Evolutionary conservation across 2,888 invertebrate species (phyloP), one percentile per base, ranked within the genome.

Genomic region (Drosophila trichaetosa): DNA sequence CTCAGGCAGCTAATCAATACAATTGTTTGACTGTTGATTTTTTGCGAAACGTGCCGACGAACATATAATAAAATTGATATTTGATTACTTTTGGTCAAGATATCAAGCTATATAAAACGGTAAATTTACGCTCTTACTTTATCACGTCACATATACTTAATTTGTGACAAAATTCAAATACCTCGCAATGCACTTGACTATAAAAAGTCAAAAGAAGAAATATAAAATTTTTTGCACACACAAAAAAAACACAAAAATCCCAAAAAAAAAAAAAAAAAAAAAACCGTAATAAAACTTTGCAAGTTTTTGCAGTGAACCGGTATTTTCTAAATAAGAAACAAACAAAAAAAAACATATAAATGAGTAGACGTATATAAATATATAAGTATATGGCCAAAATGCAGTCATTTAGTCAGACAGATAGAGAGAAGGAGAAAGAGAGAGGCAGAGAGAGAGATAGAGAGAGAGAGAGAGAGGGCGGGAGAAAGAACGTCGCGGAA

Each of bases 271-370:
- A 27, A 24, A 31, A 53, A 58, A 24, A 38, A 18, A 64, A 75
- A 71, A 58, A n/a, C n/a, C n/a, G 34, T 69, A 76, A 66, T 62
- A 67, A 72, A 84, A 63, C 58, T 84, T 81, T 81, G 68, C 63
- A 76, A 82, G 62, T 83, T 80, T 81, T 81, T 70, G 65, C 76
- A 73, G 34, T 49, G 73, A 87, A 88, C 84, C 88, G 86, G 84
- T 80, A 88, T 87, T 77, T 60, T 54, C 66, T 63, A 69, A 72
- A 69, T 51, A 69, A 21, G 5, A 42, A 42, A 21, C 2, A 11
- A 46, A 21, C n/a, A n/a, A n/a, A 21, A 21, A 46, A 21, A 21
- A 29, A 64, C 34, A 72, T 40, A 51, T 48, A 69, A 13, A 53
- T n/a, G 31, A 49, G 57, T 48, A 57, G 29, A 34, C 49, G 59